These are phyloP conservation scores for Nomada fucata DNA, from an alignment of 2,888 invertebrate genomes.

Conservation along the genomic window DNA sequence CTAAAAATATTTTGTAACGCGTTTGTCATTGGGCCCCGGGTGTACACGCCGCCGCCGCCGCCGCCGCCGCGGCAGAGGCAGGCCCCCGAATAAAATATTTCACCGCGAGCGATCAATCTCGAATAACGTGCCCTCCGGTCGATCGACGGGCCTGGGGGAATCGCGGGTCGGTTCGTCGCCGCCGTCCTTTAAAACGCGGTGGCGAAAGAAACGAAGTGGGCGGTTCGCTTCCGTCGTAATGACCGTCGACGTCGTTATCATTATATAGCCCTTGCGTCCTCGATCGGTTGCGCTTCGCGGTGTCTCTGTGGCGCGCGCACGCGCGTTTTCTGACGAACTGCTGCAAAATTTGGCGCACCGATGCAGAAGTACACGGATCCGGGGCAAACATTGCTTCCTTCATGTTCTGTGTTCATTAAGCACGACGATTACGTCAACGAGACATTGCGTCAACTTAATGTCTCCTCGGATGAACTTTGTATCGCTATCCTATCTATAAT, in stretches of 20 bases:
- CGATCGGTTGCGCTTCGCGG: constrained; percentile 70
- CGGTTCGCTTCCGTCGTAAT: constrained; percentile 77
- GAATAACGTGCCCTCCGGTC: constrained; percentile 2
- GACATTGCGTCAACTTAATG: too few relatives aligned
- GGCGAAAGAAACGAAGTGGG: constrained; percentile 66
- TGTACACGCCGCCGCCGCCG: not conserved
- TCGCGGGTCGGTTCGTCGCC: not conserved
- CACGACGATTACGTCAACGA: too few relatives aligned
- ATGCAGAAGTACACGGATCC: too few relatives aligned
- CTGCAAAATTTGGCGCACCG: too few relatives aligned
- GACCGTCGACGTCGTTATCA: constrained; percentile 83
- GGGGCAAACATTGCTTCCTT: too few relatives aligned
- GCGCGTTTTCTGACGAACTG: not conserved
- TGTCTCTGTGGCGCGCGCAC: constrained; percentile 9
- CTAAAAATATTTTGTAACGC: constrained; percentile 62
- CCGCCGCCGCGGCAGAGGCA: too few relatives aligned
- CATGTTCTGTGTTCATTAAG: too few relatives aligned
- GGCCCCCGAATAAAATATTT: constrained; percentile 42
- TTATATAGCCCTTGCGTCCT: constrained; percentile 79
- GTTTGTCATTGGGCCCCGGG: constrained; percentile 44
- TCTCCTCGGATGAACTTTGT: too few relatives aligned
- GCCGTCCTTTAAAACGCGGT: constrained; percentile 51
- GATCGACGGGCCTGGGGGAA: not conserved
- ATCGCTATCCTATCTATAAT: too few relatives aligned
- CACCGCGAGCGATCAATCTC: constrained; percentile 47